A percentile compares a stretch with the other conserved stretches of the same genome.
Conservation (phyloP, 2,888 invertebrate genomes). For the Eupelmus urozonus region DNA sequence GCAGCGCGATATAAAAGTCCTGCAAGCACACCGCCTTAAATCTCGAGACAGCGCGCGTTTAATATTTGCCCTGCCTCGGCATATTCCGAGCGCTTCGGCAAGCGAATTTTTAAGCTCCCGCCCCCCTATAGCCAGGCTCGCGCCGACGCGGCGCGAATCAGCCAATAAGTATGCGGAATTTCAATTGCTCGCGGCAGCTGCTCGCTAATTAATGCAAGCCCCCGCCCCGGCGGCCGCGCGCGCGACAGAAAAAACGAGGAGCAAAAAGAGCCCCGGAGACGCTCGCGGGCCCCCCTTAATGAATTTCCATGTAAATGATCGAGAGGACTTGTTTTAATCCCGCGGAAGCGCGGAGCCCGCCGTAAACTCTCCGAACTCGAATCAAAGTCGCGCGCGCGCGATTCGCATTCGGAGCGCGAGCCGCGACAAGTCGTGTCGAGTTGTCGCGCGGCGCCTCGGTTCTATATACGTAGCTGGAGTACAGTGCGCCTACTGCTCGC, state of each 20-base stretch:
- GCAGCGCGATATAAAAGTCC: too few relatives aligned
- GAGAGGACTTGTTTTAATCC: conserved; percentile 45
- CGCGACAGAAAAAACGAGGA: background rate
- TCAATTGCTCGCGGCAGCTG: conserved; percentile 33
- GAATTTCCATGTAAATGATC: conserved; percentile 58
- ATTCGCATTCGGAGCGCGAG: conserved; percentile 60
- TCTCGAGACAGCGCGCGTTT: background rate
- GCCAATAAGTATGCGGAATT: conserved; percentile 56
- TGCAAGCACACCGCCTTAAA: too few relatives aligned
- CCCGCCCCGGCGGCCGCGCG: background rate
- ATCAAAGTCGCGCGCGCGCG: conserved; percentile 62
- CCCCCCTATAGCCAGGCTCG: background rate
- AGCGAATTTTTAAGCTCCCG: conserved; percentile 41
- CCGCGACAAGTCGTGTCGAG: conserved; percentile 62
- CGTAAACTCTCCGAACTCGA: conserved; percentile 56
- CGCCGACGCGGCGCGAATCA: conserved; percentile 28
- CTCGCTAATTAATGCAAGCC: conserved; percentile 39
- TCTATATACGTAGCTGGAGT: too few relatives aligned
- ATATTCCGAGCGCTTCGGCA: conserved; percentile 8
- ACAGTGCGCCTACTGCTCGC: background rate
- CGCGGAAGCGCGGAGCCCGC: background rate
- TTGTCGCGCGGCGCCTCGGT: conserved; percentile 44
- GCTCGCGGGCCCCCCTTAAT: conserved; percentile 29
- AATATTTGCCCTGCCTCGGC: conserved; percentile 19
- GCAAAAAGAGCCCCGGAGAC: background rate